Evolutionary conservation across 2,888 invertebrate species (phyloP).

Genomic region (Malachius bipustulatus): DNA sequence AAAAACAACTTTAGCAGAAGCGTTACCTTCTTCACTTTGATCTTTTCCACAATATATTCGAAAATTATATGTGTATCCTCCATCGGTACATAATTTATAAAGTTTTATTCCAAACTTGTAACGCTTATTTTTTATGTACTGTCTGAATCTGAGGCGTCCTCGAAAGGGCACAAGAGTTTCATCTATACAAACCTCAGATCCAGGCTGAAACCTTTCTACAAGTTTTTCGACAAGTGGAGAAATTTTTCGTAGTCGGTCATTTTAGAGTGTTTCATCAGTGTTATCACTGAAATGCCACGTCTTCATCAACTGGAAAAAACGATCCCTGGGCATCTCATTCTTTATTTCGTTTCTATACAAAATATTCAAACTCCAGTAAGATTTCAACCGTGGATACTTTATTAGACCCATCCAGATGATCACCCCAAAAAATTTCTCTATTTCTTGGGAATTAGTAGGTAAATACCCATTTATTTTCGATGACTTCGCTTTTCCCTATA

Average conservation of each 20-base stretch:
- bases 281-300: slow-evolving; percentile 1
- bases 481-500: too few relatives aligned
- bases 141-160: background rate
- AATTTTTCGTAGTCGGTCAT: slow-evolving; percentile 1
- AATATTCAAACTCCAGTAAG: too few relatives aligned
- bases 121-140: slow-evolving; percentile 1
- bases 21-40: background rate
- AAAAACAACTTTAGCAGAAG: background rate
- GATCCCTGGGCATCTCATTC: too few relatives aligned
- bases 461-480: too few relatives aligned
- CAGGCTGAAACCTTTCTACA: too few relatives aligned
- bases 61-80: background rate
- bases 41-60: background rate
- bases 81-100: background rate
- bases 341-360: too few relatives aligned
- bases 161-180: background rate
- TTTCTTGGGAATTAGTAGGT: too few relatives aligned
- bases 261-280: background rate
- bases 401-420: too few relatives aligned
- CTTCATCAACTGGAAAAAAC: too few relatives aligned
- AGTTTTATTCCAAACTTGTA: slow-evolving; percentile 1
- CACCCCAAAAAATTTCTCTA: too few relatives aligned
- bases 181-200: background rate
- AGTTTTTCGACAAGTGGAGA: background rate
- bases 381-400: too few relatives aligned